A percentile compares a stretch with the other conserved stretches of the same genome.
Conservation (phyloP, 2,113 vertebrate species). For the Trogon surrucura region DNA sequence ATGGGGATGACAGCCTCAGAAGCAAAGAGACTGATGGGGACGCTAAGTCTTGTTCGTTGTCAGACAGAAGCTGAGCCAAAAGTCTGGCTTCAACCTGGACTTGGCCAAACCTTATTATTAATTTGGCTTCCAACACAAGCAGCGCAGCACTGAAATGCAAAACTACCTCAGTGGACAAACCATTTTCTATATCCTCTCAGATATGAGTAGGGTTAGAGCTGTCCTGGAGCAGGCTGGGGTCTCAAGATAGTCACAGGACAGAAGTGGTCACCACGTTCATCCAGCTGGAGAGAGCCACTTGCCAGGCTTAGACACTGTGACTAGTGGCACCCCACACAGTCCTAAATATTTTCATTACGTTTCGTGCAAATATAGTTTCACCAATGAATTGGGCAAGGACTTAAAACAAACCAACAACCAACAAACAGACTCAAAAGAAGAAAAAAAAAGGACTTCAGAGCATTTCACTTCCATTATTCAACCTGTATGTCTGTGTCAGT, state of each 20-base stretch:
- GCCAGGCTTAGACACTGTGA: background rate
- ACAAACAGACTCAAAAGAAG: background rate
- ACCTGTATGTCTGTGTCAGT: background rate
- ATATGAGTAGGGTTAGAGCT: background rate
- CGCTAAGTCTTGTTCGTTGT: background rate
- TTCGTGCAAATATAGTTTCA: background rate
- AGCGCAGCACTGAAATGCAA: background rate
- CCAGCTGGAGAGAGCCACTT: accelerated
- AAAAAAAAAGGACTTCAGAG: background rate
- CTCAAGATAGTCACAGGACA: background rate
- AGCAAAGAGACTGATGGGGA: background rate
- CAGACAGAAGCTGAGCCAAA: background rate
- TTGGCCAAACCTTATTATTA: background rate
- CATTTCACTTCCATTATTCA: background rate
- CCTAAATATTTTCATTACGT: background rate
- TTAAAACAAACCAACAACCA: background rate
- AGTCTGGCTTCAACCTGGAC: slow-evolving; percentile 1
- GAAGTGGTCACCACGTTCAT: background rate
- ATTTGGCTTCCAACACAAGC: slow-evolving; percentile 1
- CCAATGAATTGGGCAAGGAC: background rate
- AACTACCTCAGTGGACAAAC: background rate
- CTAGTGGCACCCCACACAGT: background rate
- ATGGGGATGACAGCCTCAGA: background rate
- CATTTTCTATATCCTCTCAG: background rate
- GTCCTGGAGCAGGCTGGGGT: background rate